A percentile compares a stretch with the other conserved stretches of the same genome.
Conservation (phyloP, 2,888 invertebrate species). For the Synergus japonicus region DNA sequence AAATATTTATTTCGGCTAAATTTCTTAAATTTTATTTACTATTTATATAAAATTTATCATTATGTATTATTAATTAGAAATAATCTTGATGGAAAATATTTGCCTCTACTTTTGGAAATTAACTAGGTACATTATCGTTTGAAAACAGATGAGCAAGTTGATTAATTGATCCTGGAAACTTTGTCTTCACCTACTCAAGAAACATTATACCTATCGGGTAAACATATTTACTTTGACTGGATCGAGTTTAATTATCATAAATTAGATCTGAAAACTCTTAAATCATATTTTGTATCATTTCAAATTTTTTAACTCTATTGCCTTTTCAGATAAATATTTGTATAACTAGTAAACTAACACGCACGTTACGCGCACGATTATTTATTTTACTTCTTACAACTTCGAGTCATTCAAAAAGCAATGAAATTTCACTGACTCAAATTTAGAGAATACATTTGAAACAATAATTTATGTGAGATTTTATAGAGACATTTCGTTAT, state of each 20-base stretch:
- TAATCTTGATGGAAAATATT: neutral
- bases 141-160: slow-evolving; percentile 1
- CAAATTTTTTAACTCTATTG: too few relatives aligned
- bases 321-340: neutral
- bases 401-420: too few relatives aligned
- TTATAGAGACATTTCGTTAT: too few relatives aligned
- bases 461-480: too few relatives aligned
- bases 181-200: slow-evolving; percentile 7
- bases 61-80: neutral
- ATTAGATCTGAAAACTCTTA: neutral
- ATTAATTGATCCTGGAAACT: neutral
- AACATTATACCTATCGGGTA: neutral
- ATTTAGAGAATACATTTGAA: too few relatives aligned
- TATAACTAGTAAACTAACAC: too few relatives aligned
- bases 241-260: neutral
- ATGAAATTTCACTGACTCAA: too few relatives aligned
- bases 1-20: too few relatives aligned
- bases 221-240: neutral
- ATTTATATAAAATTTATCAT: too few relatives aligned
- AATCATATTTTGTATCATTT: neutral
- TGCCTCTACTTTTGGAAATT: neutral
- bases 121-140: neutral
- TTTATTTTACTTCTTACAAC: too few relatives aligned
- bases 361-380: too few relatives aligned
- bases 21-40: too few relatives aligned